A percentile compares a stretch with the other conserved stretches of the same genome.
Conservation (phyloP, 2,113 vertebrate species). For the Talpa occidentalis region DNA sequence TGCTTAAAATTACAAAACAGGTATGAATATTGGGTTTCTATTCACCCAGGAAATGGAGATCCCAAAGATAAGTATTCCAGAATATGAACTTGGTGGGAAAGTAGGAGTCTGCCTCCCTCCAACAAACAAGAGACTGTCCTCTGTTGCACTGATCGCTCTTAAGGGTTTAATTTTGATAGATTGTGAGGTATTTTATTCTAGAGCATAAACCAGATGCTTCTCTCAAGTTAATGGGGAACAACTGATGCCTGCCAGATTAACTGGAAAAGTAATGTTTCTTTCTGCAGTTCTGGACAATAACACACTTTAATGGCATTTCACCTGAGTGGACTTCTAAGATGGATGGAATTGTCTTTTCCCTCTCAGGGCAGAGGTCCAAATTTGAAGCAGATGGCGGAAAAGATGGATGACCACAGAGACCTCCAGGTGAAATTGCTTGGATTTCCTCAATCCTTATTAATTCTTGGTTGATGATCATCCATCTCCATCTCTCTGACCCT, state of each 20-base stretch:
- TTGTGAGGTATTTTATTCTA: slow-evolving; percentile 48
- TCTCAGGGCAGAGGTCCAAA: slow-evolving; percentile 20
- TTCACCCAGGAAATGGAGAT: slow-evolving; percentile 30
- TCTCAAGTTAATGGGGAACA: slow-evolving; percentile 34
- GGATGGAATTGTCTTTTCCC: slow-evolving; percentile 49
- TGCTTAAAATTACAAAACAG: slow-evolving; percentile 64
- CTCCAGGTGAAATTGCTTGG: slow-evolving; percentile 36
- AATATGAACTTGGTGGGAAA: slow-evolving; percentile 42
- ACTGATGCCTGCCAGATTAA: slow-evolving; percentile 42
- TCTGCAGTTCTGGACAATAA: slow-evolving; percentile 36
- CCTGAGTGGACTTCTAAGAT: slow-evolving; percentile 37
- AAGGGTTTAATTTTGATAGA: not conserved
- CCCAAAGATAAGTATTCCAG: slow-evolving; percentile 18
- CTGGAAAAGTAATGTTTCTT: slow-evolving; percentile 47
- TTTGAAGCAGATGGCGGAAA: slow-evolving; percentile 57
- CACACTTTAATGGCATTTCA: slow-evolving; percentile 4
- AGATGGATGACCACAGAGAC: slow-evolving; percentile 55
- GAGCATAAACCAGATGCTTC: slow-evolving; percentile 46
- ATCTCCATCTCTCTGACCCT: slow-evolving; percentile 11
- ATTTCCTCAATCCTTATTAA: slow-evolving; percentile 6
- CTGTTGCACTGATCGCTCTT: slow-evolving; percentile 8
- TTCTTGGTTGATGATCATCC: not conserved
- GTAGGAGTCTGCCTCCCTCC: not conserved
- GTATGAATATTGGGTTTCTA: slow-evolving; percentile 44
- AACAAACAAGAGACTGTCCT: not conserved